phyloP scores from a whole-genome alignment of 2,113 vertebrate species.

The Scopus umbretta region DNA sequence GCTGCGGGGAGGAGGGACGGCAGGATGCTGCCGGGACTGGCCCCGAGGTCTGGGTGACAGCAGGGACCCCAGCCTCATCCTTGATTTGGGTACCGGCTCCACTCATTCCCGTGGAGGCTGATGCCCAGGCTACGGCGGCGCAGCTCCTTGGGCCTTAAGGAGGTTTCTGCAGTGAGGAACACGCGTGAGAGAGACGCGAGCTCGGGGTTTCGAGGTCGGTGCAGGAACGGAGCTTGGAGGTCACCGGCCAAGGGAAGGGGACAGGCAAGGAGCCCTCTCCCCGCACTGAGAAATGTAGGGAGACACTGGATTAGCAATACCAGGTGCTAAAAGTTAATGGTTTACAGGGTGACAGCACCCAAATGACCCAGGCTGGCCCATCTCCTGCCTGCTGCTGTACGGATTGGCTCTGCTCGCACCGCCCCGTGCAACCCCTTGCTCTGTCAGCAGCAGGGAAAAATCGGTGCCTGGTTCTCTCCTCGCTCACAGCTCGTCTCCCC shows the following conservation, averaged over 20 bases:
- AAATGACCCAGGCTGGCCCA: not conserved
- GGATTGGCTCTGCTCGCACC: not conserved
- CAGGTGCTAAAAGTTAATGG: not conserved
- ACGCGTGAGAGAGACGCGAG: accelerated
- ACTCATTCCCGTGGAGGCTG: not conserved
- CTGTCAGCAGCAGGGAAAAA: not conserved
- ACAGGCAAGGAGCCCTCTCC: not conserved
- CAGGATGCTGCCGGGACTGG: not conserved
- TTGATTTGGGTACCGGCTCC: not conserved
- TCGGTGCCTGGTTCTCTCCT: not conserved
- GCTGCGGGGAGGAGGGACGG: not conserved
- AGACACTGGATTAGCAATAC: not conserved
- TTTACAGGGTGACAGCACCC: not conserved
- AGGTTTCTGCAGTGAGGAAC: not conserved
- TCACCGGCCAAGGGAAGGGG: not conserved
- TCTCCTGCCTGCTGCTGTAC: not conserved
- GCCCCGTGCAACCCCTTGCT: not conserved
- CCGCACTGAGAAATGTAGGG: not conserved
- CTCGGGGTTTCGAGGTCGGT: not conserved
- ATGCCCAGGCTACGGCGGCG: not conserved
- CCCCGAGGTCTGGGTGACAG: not conserved
- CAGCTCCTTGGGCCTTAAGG: not conserved
- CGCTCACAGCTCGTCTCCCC: not conserved
- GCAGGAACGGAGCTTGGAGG: not conserved
- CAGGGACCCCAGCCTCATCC: not conserved